Base-by-base conservation (phyloP, 2,113 vertebrate genomes). In the Equus przewalskii region DNA sequence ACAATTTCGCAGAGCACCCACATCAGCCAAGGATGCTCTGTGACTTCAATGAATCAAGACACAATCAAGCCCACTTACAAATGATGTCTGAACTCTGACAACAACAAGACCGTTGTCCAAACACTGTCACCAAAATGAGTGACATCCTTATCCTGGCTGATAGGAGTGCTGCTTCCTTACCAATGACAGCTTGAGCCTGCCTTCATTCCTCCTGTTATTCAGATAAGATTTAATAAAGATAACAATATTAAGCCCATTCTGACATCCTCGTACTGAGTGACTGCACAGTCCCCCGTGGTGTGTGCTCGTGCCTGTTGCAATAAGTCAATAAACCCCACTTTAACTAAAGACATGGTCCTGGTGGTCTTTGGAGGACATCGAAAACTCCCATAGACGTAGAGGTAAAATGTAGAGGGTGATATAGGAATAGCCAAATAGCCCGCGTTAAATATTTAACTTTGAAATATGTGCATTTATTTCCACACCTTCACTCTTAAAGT, bases 371-470 rank as follows among this genome's bases (percentile, higher is more conserved):
- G 41, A 24, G 22, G 14, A 7, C 49, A 62, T 2, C 67, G 49
- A 94, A 49, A 95, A 33, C 15, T 78, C 18, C 82, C 46, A 8
- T 3, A 79, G 72, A 89, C 16, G 49, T 44, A 69, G 7, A 79
- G 49, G 49, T 73, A 82, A 89, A 81, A 30, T 72, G 24, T 54
- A 89, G 26, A 81, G 36, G 46, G 51, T 19, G 54, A 14, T 60
- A 26, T 33, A 89, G 46, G 24, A 94, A 78, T 80, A 92, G 70
- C 62, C 46, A 72, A 72, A 65, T 13, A 75, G 69, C 6, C 5
- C 84, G 30, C 46, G 22, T 58, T 69, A 88, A 96, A 93, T 70
- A 95, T 67, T 84, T 88, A 86, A 93, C 28, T 49, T 79, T 78
- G 22, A 92, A 87, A 67, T 79, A 51, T 41, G 78, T 30, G 58